Base-by-base conservation (phyloP, 2,113 vertebrate genomes). In the Nesospiza acunhae region DNA sequence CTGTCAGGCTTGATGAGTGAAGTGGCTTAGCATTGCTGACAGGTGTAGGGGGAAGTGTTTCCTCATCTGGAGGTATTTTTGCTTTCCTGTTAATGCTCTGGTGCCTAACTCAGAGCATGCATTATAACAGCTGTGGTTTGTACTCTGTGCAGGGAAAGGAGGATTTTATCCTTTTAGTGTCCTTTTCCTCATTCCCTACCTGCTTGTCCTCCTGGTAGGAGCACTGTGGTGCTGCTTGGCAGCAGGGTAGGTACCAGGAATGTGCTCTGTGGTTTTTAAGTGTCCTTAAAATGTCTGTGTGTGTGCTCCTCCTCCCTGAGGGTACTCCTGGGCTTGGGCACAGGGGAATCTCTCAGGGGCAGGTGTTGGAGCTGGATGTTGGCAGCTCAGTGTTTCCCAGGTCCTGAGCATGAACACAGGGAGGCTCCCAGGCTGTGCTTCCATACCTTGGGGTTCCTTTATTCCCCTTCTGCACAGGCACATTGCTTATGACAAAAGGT, bases 271-370 rank as follows among this genome's bases (percentile, higher is more conserved):
- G 37, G n/a, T 49, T 27, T 55, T 44, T 1, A 42, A 59, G 56
- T 41, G 28, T 42, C n/a, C 62, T 46, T 63, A 8, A 52, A 28
- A 3, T 4, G 4, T 52, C 0, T 18, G 0, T 7, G 6, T 64
- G 37, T n/a, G 62, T 15, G 35, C 63, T 49, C 19, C 62, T 47
- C 67, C 19, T 37, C 70, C 1, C 0, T 2, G 18, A 9, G n/a
- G 50, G 55, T 3, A 2, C 35, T 59, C 17, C 66, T 69, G 22
- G 21, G 10, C 70, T n/a, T 73, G 63, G 59, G 13, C 60, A 6
- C 16, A 18, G 47, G 1, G 10, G 18, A 39, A 18, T 47, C 33
- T 55, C 55, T 82, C 52, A 44, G 53, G 23, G 41, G 42, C 50
- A 77, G 84, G 15, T 1, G 1, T 55, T 81, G 26, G 14, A 62